Conservation (phyloP, 53 echinoderm and acorn worm species). For the Echinarachnius parma region DNA sequence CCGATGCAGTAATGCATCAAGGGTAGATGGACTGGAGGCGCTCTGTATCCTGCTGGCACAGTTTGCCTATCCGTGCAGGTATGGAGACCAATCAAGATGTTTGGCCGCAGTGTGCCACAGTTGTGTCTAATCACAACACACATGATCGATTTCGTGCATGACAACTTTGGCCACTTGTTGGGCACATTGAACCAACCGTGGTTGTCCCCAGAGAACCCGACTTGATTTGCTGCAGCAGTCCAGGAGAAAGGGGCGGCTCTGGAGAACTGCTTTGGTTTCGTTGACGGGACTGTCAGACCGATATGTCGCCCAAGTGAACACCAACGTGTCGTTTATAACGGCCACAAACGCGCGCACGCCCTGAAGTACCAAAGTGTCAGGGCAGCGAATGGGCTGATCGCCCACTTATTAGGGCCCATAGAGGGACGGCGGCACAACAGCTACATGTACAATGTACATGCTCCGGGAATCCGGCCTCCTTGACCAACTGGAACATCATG, state of each 20-base stretch:
- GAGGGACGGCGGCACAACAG: constrained; percentile 55
- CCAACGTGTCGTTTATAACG: constrained; percentile 55
- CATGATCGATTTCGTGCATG: constrained; percentile 31
- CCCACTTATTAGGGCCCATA: constrained; percentile 48
- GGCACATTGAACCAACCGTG: constrained; percentile 23
- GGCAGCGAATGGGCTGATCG: constrained; percentile 48
- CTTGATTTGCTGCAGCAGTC: constrained; percentile 17
- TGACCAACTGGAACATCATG: constrained; percentile 23
- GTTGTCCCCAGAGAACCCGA: constrained; percentile 33
- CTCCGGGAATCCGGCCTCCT: constrained; percentile 53
- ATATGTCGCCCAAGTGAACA: constrained; percentile 43
- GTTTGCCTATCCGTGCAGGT: constrained; percentile 51
- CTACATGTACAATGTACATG: no score
- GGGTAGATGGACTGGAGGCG: no score
- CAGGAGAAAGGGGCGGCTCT: constrained; percentile 29
- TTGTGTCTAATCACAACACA: constrained; percentile 33
- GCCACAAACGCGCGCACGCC: constrained; percentile 58
- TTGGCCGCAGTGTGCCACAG: constrained; percentile 43
- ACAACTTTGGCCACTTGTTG: constrained; percentile 9
- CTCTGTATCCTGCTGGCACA: constrained; percentile 35
- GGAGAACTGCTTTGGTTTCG: constrained; percentile 43
- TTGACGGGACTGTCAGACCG: constrained; percentile 46
- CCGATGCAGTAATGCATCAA: no score
- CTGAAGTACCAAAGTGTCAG: constrained; percentile 47
- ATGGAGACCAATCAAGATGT: constrained; percentile 48